These are phyloP conservation scores for Prunella fulvescens DNA, from an alignment of 2,113 vertebrate genomes.

Conservation along the genomic window DNA sequence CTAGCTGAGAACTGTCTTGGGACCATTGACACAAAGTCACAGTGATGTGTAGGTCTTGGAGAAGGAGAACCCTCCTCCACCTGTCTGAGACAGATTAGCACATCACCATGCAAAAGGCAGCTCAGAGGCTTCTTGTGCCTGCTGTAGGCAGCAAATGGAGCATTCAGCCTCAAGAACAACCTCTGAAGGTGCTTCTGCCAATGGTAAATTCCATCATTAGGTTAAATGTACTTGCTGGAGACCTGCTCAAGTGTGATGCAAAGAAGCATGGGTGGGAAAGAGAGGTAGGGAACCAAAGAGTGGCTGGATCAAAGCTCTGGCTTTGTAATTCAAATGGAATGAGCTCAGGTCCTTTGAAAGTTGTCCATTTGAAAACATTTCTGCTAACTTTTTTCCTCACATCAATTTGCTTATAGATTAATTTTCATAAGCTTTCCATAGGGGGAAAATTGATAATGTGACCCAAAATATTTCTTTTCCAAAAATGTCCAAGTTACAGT, in stretches of 20 bases:
- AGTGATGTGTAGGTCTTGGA: neutral
- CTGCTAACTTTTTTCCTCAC: conserved; percentile 53
- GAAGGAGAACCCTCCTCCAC: neutral
- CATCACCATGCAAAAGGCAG: neutral
- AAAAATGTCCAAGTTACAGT: conserved; percentile 56
- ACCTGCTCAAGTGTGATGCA: neutral
- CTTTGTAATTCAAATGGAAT: conserved; percentile 59
- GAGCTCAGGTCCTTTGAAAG: conserved; percentile 50
- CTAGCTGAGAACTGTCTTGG: neutral
- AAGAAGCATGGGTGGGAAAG: conserved; percentile 4
- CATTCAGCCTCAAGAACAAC: neutral
- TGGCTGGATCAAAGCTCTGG: neutral
- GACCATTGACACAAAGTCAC: neutral
- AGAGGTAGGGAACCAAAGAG: neutral
- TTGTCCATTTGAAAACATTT: conserved; percentile 56
- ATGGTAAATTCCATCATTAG: neutral
- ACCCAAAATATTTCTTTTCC: conserved; percentile 55
- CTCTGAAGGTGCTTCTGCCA: neutral
- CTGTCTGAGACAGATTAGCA: neutral
- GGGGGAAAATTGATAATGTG: conserved; percentile 65
- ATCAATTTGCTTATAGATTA: conserved; percentile 65
- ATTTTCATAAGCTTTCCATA: conserved; percentile 66
- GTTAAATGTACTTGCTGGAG: neutral
- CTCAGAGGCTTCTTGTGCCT: neutral
- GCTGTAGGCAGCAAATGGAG: neutral